Evolutionary conservation across 2,888 invertebrate species (phyloP).

Genomic region (Bugulina stolonifera): DNA sequence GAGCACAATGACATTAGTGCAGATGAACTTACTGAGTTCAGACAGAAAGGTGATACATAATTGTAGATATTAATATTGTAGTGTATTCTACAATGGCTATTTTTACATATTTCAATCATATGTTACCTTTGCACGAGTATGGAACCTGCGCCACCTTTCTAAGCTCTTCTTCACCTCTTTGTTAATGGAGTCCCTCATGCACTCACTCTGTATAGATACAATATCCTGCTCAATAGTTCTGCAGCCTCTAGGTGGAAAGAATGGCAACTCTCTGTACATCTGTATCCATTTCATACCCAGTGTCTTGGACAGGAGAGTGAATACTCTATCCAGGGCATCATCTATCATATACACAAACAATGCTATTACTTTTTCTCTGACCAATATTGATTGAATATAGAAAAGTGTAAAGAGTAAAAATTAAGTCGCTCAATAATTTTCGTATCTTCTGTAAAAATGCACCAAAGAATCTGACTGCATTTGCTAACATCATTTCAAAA

Average conservation of each 20-base stretch:
- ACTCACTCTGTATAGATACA: conserved; percentile 6
- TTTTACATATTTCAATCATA: neutral
- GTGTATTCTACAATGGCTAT: too few relatives aligned
- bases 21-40: too few relatives aligned
- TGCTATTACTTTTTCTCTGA: too few relatives aligned
- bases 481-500: too few relatives aligned
- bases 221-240: conserved; percentile 17
- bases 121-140: conserved; percentile 19
- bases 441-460: too few relatives aligned
- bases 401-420: too few relatives aligned
- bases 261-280: conserved; percentile 21
- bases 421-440: too few relatives aligned
- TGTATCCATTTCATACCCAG: conserved; percentile 14
- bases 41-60: too few relatives aligned
- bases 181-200: conserved; percentile 12
- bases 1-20: too few relatives aligned
- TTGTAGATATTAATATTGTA: too few relatives aligned
- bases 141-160: conserved; percentile 26
- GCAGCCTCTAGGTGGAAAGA: conserved; percentile 18
- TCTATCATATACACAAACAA: neutral
- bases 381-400: too few relatives aligned
- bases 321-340: conserved; percentile 1
- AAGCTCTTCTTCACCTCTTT: conserved; percentile 20
- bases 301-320: conserved; percentile 5
- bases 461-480: too few relatives aligned